phyloP scores from a whole-genome alignment of 2,797 vertebrate genomes.

The Tangara arthus region DNA sequence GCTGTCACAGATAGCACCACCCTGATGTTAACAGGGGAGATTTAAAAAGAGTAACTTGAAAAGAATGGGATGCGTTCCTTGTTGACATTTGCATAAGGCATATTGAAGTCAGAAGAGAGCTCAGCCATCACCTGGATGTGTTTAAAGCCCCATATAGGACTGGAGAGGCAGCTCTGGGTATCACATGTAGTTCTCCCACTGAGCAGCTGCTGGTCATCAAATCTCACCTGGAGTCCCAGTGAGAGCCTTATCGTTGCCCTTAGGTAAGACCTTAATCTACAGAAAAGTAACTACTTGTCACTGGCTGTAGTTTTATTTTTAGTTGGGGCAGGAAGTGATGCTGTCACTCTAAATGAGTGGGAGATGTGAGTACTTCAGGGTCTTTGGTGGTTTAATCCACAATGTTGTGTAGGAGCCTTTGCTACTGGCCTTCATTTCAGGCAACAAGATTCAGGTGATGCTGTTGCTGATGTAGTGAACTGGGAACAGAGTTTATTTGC shows the following conservation, averaged over 20 bases:
- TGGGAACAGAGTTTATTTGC: neutral
- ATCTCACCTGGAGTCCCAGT: neutral
- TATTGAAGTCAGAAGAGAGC: neutral
- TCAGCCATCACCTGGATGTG: neutral
- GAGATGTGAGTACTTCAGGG: neutral
- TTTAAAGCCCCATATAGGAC: neutral
- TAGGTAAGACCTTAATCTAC: neutral
- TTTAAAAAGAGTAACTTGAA: neutral
- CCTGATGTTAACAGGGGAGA: neutral
- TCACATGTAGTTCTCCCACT: neutral
- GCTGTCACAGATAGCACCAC: neutral
- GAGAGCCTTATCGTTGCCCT: neutral
- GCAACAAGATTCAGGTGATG: neutral
- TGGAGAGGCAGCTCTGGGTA: neutral
- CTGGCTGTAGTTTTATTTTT: neutral
- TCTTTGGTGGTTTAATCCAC: neutral
- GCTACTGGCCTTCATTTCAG: neutral
- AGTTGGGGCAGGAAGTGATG: neutral
- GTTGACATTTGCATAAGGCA: neutral
- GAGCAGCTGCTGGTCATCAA: neutral
- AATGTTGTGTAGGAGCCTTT: fast-evolving
- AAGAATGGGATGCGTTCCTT: neutral
- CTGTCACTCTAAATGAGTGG: neutral
- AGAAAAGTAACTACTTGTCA: neutral
- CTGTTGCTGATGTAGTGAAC: neutral